Evolutionary conservation across 2,888 invertebrate species (phyloP), one percentile per base, ranked within the genome.

Genomic region (Amphipyra berbera): DNA sequence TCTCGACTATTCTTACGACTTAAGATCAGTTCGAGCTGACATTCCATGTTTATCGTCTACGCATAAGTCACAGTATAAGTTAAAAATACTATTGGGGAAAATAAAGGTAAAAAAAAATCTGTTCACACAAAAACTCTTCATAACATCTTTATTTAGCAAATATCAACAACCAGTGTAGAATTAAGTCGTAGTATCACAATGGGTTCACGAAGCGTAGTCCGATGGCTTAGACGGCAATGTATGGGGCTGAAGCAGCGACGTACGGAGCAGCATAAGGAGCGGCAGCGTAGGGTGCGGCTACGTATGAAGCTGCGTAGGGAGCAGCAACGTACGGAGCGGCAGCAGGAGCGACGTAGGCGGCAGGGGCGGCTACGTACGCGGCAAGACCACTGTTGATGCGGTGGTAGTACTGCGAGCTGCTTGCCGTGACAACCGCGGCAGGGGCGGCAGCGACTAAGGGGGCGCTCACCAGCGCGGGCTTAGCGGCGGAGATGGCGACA

Each of bases 401-500:
- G 59, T 96, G 96, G 86, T 96, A 94, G 78, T 96, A 96, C 85
- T 97, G 97, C 21, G 96, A 96, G 88, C 97, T 97, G 80, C 95
- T 95, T 4, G 97, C 96, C 0, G 97, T 96, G 61, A 96, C 95
- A 10, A 96, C 89, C 0, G 95, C 94, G 1, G 93, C 92, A 0
- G 94, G 93, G 0, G 91, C 88, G 1, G 88, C 91, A 1, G 91
- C 95, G 1, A 92, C 82, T 8, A 90, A 54, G 0, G 90, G 90
- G 4, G 90, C 89, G 65, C 89, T 88, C 10, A 91, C 78, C 7
- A 92, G 68, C 2, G 84, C 76, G 0, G 93, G 93, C 74, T 94
- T 93, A 50, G 93, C 94, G 10, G 85, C 84, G 3, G 88, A 84
- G 59, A 93, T 73, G 66, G 92, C 91, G 75, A 92, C 83, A 47